Evolutionary conservation across 2,113 vertebrate genomes (phyloP).

Genomic region (Trogon melanurus): DNA sequence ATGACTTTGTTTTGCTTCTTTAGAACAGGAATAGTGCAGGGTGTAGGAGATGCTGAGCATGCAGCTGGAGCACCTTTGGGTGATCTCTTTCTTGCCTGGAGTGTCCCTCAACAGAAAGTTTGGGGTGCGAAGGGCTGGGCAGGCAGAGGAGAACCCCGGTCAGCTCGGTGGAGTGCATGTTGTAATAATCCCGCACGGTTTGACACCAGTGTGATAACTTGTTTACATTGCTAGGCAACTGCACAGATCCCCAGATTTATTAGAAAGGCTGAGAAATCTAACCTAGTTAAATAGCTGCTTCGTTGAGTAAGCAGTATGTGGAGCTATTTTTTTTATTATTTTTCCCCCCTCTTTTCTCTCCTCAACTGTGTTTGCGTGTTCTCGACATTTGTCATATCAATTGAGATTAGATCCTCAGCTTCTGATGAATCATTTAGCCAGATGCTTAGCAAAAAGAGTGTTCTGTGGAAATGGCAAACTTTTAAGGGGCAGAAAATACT

Average conservation of each 20-base stretch:
- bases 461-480: not conserved
- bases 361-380: not conserved
- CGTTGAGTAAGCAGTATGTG: not conserved
- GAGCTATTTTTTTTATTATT: not conserved
- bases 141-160: not conserved
- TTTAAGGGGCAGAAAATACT: not conserved
- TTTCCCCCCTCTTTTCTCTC: not conserved
- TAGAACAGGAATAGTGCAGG: fast-evolving
- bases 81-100: fast-evolving
- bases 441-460: not conserved
- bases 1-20: not conserved
- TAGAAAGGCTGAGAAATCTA: not conserved
- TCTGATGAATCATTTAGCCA: slow-evolving; percentile 31
- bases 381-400: not conserved
- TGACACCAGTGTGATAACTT: not conserved
- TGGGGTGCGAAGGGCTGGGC: fast-evolving
- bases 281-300: slow-evolving; percentile 8
- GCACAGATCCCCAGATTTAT: not conserved
- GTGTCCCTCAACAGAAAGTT: not conserved
- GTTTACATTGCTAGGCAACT: slow-evolving; percentile 50
- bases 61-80: fast-evolving
- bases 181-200: not conserved
- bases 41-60: not conserved
- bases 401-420: not conserved
- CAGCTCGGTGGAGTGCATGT: not conserved